phyloP scores from a whole-genome alignment of 2,113 vertebrate species.

The Campylorhamphus procurvoides region DNA sequence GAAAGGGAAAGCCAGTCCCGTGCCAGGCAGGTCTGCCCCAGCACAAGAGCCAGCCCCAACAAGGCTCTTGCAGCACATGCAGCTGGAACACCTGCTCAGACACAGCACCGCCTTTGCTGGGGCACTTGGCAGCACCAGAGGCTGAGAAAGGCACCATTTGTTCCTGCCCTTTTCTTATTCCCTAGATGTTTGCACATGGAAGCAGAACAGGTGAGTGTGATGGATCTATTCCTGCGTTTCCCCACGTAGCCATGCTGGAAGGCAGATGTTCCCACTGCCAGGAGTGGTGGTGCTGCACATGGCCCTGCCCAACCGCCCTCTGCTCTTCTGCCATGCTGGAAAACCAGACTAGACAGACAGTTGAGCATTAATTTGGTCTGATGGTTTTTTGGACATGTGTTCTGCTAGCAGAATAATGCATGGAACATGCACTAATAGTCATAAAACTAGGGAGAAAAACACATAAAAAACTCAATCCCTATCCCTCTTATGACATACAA shows the following conservation, averaged over 20 bases:
- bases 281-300: neutral
- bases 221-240: neutral
- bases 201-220: neutral
- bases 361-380: neutral
- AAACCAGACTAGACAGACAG: neutral
- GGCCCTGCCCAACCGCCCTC: rapidly evolving
- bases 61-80: neutral
- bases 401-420: neutral
- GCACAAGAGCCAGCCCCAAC: rapidly evolving
- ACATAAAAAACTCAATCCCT: neutral
- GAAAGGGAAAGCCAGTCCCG: neutral
- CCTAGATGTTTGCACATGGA: rapidly evolving
- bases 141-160: neutral
- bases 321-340: neutral
- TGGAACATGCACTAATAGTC: neutral
- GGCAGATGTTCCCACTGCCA: neutral
- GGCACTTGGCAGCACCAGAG: neutral
- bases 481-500: neutral
- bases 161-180: neutral
- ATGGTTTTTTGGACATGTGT: neutral
- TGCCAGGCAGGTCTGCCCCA: neutral
- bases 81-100: neutral
- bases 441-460: neutral
- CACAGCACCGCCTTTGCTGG: rapidly evolving
- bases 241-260: neutral